Evolutionary conservation across 2,888 invertebrate genomes (phyloP).

Genomic region (Trilocha varians): DNA sequence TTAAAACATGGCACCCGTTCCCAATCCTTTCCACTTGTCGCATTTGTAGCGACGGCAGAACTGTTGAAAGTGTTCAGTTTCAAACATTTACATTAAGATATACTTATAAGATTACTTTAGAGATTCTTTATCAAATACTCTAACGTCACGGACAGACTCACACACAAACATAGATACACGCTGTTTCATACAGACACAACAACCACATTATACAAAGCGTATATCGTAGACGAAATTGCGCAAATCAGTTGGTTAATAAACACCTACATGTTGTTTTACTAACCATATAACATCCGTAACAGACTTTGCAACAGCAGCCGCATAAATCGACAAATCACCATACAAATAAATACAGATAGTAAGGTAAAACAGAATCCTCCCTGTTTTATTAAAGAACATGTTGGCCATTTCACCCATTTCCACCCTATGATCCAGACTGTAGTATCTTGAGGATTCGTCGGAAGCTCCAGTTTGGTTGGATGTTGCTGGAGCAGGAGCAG

Average conservation of each 20-base stretch:
- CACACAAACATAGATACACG: too few species aligned
- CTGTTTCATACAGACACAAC: too few species aligned
- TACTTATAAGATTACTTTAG: too few species aligned
- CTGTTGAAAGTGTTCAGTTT: conserved; percentile 39
- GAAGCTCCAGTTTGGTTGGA: conserved; percentile 43
- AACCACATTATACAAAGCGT: too few species aligned
- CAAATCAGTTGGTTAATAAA: too few species aligned
- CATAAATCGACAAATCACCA: conserved; percentile 97
- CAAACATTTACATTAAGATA: too few species aligned
- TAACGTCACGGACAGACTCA: too few species aligned
- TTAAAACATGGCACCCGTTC: conserved; percentile 71
- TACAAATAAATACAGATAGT: conserved; percentile 92
- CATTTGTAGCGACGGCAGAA: conserved; percentile 67
- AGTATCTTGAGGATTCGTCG: conserved; percentile 72
- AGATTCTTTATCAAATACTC: too few species aligned
- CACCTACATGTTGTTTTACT: too few species aligned
- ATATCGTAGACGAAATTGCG: too few species aligned
- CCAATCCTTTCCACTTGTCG: conserved; percentile 43
- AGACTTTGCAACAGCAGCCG: conserved; percentile 94
- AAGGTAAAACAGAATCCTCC: conserved; percentile 86
- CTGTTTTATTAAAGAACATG: conserved; percentile 87
- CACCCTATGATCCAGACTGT: conserved; percentile 77
- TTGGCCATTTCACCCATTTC: conserved; percentile 94
- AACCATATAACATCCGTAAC: conserved; percentile 92
- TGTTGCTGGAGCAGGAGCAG: conserved; percentile 34